Conservation (phyloP, 2,113 vertebrate genomes). For the Chaetodon auriga region DNA sequence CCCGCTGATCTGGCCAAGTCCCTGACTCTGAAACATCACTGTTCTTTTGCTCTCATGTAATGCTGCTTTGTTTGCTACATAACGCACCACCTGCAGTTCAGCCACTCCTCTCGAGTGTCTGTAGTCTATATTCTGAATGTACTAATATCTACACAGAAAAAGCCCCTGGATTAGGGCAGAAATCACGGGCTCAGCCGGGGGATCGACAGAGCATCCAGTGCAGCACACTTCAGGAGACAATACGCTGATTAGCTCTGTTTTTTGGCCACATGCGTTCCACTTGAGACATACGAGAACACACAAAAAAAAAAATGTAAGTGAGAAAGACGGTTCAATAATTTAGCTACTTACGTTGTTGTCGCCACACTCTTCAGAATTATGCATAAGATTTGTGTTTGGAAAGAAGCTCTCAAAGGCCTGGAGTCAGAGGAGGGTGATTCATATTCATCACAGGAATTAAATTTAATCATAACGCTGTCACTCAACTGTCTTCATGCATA, state of each 20-base stretch:
- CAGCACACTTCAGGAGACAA: slow-evolving; percentile 23
- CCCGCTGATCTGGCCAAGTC: neutral
- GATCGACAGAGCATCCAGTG: slow-evolving; percentile 18
- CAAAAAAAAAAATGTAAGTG: neutral
- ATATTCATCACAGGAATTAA: neutral
- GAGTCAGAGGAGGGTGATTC: neutral
- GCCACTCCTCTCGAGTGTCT: neutral
- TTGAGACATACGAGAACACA: slow-evolving; percentile 11
- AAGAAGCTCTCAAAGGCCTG: neutral
- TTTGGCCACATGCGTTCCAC: slow-evolving; percentile 29
- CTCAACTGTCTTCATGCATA: neutral
- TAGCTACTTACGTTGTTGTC: neutral
- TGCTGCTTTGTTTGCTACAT: neutral
- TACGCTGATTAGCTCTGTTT: slow-evolving; percentile 44
- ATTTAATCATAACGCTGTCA: neutral
- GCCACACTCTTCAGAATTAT: neutral
- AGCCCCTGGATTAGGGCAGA: slow-evolving; percentile 20
- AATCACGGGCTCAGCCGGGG: slow-evolving; percentile 9
- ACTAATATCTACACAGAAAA: neutral
- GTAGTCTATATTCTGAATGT: slow-evolving; percentile 5
- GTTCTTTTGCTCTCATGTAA: slow-evolving; percentile 11
- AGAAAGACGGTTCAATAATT: slow-evolving; percentile 25
- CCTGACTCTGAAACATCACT: slow-evolving; percentile 7
- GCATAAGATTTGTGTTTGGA: slow-evolving; percentile 1
- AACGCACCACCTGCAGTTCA: slow-evolving; percentile 8